Evolutionary conservation across 2,113 vertebrate genomes (phyloP), one percentile per base, ranked within the genome.

Genomic region (Scatophagus argus): DNA sequence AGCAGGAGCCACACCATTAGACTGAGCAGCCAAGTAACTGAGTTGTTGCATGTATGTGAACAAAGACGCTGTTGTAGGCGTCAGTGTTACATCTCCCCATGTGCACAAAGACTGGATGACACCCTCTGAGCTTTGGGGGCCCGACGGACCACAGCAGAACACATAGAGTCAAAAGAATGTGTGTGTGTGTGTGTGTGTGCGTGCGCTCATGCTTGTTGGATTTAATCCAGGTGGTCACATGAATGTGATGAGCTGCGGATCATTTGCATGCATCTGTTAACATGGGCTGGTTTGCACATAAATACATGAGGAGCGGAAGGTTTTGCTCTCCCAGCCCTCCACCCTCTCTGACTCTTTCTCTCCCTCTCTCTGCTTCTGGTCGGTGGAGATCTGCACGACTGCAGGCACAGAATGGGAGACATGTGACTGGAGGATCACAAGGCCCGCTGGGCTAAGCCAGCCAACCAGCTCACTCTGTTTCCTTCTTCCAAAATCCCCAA

Each of bases 391-490:
- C 77, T 63, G 76, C 64, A 59, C 71, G 74, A 77, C 46, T 79
- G 81, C 78, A 74, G 70, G 44, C 79, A 52, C 49, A 75, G 60
- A 87, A 56, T 49, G 27, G 52, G 77, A 83, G 74, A 77, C 93
- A 93, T 91, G 91, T 93, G 92, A 94, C 85, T 81, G 74, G 78
- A 65, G 23, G 78, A 92, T 93, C 91, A 91, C 81, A 91, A 79
- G 91, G 79, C 73, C 68, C 12, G 29, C 67, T 36, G 52, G 65
- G 64, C 66, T 31, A 1, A 82, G 60, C 80, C 71, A 82, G 65
- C 80, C 70, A 81, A 61, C 56, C 70, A 36, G 44, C 72, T 85
- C 32, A 5, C 67, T 83, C 77, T 62, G 43, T 59, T 67, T 77
- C 47, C 19, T 41, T 72, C n/a, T 61, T 52, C 64, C 81, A 71